Base-by-base conservation (phyloP, 2,113 vertebrate genomes). In the Eclectus roratus region DNA sequence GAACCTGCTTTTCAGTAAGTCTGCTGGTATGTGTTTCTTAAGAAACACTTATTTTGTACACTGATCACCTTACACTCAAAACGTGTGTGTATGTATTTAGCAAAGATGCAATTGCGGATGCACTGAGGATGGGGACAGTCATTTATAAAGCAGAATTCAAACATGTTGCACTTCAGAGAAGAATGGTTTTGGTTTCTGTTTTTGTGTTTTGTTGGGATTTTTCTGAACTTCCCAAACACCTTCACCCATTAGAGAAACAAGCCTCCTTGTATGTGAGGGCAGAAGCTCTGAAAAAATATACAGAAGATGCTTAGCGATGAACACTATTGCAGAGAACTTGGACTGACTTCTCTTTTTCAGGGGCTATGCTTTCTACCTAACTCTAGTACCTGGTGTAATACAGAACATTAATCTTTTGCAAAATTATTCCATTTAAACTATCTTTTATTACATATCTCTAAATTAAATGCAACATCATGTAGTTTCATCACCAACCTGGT, bases 401-500 rank as follows among this genome's bases (percentile, higher is more conserved):
- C 0, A 72, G 3, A 80, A 53, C 25, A 61, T 31, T 13, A 3
- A 28, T 9, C 29, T 53, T 39, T 18, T 39, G 60, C 3, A 1
- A 35, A 80, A 68, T 44, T 27, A 56, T 5, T 91, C 29, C 18
- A n/a, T 82, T 84, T 71, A 9, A 56, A 47, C 6, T 50, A 17
- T 33, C n/a, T 70, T 49, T 24, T 33, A 71, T 47, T 69, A 71
- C 79, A 55, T 96, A 99, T 99, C 99, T 99, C 98, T 43, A 99
- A 98, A n/a, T 94, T 97, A 53, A 98, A 92, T 19, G 97, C 79
- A 41, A 96, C 87, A 33, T 98, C 93, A 27, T 98, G 98, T 24
- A 99, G 98, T 93, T 98, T 99, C 97, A 97, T 98, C 58, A 99
- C 89, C 84, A 99, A 97, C 18, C 96, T 94, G 63, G 98, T 98